Conservation (phyloP, 2,888 invertebrate genomes). For the Folsomia candida region DNA sequence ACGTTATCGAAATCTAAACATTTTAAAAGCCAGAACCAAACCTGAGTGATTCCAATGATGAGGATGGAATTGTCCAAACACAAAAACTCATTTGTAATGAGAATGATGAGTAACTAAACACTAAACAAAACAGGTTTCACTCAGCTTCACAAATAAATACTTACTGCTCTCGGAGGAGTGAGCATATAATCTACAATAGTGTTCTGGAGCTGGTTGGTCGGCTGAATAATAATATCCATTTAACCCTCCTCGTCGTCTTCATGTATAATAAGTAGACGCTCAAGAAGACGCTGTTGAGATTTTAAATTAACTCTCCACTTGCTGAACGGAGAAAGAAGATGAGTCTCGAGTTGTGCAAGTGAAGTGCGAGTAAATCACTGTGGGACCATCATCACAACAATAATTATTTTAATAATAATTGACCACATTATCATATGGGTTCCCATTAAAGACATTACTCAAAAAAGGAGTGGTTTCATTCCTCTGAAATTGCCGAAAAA, state of each 20-base stretch:
- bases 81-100: slow-evolving; percentile 13
- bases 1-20: slow-evolving; percentile 14
- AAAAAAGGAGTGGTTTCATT: slow-evolving; percentile 9
- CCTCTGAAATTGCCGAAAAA: slow-evolving; percentile 6
- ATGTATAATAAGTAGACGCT: too few relatives aligned
- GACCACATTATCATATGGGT: slow-evolving; percentile 16
- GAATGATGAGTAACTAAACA: slow-evolving; percentile 15
- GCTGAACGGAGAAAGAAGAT: neutral
- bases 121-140: slow-evolving; percentile 19
- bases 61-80: slow-evolving; percentile 15
- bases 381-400: slow-evolving; percentile 11
- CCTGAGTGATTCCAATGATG: neutral
- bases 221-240: too few relatives aligned
- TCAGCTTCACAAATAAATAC: slow-evolving; percentile 13
- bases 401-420: slow-evolving; percentile 20
- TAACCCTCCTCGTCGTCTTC: too few relatives aligned
- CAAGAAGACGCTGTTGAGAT: neutral
- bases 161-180: too few relatives aligned
- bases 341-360: too few relatives aligned
- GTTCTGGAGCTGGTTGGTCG: too few relatives aligned
- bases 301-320: neutral
- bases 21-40: slow-evolving; percentile 12
- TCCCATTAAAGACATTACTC: slow-evolving; percentile 12
- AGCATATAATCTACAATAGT: too few relatives aligned
- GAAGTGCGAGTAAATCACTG: slow-evolving; percentile 15